phyloP scores from a whole-genome alignment of 1,140 invertebrate genomes.

The Lordiphosa stackelbergi region DNA sequence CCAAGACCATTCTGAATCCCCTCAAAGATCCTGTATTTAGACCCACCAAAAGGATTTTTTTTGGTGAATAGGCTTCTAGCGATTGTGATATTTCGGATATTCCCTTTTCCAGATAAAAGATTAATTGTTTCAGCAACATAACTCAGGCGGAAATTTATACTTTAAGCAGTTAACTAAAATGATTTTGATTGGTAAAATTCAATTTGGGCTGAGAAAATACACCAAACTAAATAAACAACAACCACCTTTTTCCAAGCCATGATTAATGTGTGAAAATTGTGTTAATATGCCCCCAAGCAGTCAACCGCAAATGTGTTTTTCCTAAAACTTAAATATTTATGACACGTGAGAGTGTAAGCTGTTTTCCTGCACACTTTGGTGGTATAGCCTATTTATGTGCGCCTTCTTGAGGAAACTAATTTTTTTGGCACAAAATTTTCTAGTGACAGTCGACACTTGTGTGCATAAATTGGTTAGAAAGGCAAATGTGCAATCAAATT shows the following conservation, averaged over 20 bases:
- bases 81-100: too few relatives aligned
- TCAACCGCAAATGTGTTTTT: slow-evolving; percentile 15
- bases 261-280: slow-evolving; percentile 31
- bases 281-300: slow-evolving; percentile 28
- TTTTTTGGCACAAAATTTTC: slow-evolving; percentile 3
- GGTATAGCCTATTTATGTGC: slow-evolving; percentile 23
- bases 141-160: too few relatives aligned
- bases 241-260: slow-evolving; percentile 8
- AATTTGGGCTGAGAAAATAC: slow-evolving; percentile 18
- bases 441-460: slow-evolving; percentile 11
- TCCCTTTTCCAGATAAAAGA: too few relatives aligned
- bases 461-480: slow-evolving; percentile 49
- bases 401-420: background rate
- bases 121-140: too few relatives aligned
- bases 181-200: too few relatives aligned
- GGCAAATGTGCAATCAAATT: slow-evolving; percentile 25
- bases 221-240: slow-evolving; percentile 33
- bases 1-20: too few relatives aligned
- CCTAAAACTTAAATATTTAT: slow-evolving; percentile 33
- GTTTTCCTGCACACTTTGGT: slow-evolving; percentile 4
- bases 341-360: slow-evolving; percentile 1
- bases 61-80: too few relatives aligned
- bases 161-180: too few relatives aligned
- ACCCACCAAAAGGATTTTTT: too few relatives aligned
- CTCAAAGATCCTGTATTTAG: too few relatives aligned